Conservation (phyloP, 2,113 vertebrate species). For the Pseudorectes ferrugineus region DNA sequence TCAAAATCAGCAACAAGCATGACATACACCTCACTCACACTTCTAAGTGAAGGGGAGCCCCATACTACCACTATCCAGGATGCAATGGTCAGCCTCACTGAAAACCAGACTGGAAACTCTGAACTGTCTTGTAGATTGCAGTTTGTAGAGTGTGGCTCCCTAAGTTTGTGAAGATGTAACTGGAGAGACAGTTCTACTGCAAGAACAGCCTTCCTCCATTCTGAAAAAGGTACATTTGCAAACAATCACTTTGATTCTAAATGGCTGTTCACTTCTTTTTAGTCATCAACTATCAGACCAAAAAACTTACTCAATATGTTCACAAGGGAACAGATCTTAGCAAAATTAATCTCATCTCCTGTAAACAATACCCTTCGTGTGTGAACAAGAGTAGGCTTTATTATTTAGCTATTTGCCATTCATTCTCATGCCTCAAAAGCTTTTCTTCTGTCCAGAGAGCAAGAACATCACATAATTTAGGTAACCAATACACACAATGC, state of each 20-base stretch:
- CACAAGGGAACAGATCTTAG: neutral
- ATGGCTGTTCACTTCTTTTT: neutral
- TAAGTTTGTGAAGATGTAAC: neutral
- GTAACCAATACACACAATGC: neutral
- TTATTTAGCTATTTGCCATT: neutral
- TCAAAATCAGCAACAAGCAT: neutral
- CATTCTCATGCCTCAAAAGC: neutral
- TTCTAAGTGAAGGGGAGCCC: neutral
- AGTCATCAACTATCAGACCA: neutral
- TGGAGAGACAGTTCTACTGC: neutral
- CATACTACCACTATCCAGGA: neutral
- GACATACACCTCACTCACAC: neutral
- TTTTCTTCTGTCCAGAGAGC: neutral
- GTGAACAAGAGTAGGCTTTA: neutral
- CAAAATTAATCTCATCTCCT: conserved; percentile 16
- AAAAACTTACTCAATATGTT: neutral
- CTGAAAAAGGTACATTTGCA: neutral
- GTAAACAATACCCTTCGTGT: neutral
- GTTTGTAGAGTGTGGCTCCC: neutral
- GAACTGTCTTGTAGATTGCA: neutral
- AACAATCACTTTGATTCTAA: neutral
- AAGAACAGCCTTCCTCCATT: neutral
- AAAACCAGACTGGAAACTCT: neutral
- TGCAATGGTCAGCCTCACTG: neutral
- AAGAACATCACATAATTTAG: neutral